Evolutionary conservation across 2,113 vertebrate species (phyloP).

Genomic region (Takifugu flavidus): DNA sequence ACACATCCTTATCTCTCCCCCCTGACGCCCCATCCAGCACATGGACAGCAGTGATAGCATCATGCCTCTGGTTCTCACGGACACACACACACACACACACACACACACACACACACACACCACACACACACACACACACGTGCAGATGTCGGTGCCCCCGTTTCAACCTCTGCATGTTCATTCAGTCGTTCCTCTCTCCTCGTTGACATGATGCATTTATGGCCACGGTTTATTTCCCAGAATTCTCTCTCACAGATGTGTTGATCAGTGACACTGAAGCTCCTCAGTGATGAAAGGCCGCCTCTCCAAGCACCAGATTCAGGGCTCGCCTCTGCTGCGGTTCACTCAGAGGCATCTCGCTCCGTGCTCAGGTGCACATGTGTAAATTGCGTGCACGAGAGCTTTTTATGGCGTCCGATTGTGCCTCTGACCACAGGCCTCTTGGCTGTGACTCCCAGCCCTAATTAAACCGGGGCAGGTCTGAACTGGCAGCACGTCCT

Average conservation of each 20-base stretch:
- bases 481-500: constrained; percentile 76
- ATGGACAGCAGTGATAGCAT: constrained; percentile 58
- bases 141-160: no score
- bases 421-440: constrained; percentile 74
- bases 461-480: constrained; percentile 85
- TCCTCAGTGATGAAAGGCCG: no score
- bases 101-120: no score
- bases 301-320: constrained; percentile 21
- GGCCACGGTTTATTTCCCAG: background rate
- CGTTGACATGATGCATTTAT: background rate
- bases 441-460: constrained; percentile 75
- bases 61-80: constrained; percentile 43
- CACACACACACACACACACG: no score
- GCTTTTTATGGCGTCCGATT: constrained; percentile 68
- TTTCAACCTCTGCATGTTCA: background rate
- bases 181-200: background rate
- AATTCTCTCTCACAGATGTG: background rate
- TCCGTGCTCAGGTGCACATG: background rate
- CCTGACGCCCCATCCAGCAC: constrained; percentile 45
- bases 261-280: constrained; percentile 19
- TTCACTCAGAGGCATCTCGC: constrained; percentile 29
- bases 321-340: constrained; percentile 19
- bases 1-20: constrained; percentile 51
- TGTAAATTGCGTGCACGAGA: constrained; percentile 1
- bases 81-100: constrained; percentile 12